phyloP scores from a whole-genome alignment of 2,888 invertebrate genomes.

The Drosophila birchii region DNA sequence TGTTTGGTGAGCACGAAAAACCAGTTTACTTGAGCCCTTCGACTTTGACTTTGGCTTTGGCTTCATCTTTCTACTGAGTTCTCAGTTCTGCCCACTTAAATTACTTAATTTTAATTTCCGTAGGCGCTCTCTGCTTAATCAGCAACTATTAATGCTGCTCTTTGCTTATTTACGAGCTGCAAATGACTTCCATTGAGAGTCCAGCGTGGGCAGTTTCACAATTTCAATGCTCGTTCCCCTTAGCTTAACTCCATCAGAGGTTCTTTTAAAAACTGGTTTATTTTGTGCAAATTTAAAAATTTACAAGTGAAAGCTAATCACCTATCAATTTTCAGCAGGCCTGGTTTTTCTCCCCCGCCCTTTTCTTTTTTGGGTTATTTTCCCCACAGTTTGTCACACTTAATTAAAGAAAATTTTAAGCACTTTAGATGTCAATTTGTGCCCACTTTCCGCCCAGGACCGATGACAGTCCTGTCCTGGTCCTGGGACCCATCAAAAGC shows the following conservation, averaged over 20 bases:
- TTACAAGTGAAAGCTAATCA: background rate
- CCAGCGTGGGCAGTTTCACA: slow-evolving; percentile 10
- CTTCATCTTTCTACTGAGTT: background rate
- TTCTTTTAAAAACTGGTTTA: background rate
- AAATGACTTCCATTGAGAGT: slow-evolving; percentile 78
- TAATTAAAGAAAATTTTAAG: slow-evolving; percentile 81
- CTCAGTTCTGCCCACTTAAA: slow-evolving; percentile 46
- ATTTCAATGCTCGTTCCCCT: no score
- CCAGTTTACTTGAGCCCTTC: background rate
- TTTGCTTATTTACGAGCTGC: slow-evolving; percentile 83
- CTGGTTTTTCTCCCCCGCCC: background rate
- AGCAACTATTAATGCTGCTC: slow-evolving; percentile 84
- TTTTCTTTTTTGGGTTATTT: slow-evolving; percentile 28
- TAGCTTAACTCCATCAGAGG: background rate
- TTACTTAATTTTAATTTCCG: slow-evolving; percentile 77
- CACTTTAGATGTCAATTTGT: slow-evolving; percentile 81
- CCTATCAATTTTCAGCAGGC: background rate
- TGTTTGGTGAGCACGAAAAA: background rate
- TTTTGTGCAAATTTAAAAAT: background rate
- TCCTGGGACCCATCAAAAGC: slow-evolving; percentile 3
- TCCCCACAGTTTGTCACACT: slow-evolving; percentile 80
- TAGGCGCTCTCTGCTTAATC: slow-evolving; percentile 84
- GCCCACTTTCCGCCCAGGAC: slow-evolving; percentile 66
- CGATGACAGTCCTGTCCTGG: slow-evolving; percentile 68
- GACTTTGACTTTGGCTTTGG: background rate